These are phyloP conservation scores for Dasypogon diadema DNA, from an alignment of 2,888 invertebrate species.

Conservation along the genomic window DNA sequence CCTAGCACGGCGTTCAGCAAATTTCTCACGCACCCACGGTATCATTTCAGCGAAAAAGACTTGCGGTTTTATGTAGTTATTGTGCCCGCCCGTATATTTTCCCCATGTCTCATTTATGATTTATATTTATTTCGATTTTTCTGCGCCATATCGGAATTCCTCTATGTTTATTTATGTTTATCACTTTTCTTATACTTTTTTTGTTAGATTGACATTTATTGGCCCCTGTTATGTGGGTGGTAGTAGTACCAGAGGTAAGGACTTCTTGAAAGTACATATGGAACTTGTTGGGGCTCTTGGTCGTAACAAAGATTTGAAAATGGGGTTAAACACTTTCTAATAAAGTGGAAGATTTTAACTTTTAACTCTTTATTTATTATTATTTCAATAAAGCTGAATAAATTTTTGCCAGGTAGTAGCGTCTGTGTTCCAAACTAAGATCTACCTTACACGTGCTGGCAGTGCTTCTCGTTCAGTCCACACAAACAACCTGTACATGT, in stretches of 20 bases:
- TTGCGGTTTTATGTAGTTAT: neutral
- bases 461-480: no score
- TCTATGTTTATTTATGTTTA: slow-evolving; percentile 33
- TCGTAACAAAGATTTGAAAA: no score
- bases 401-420: no score
- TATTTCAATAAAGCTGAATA: no score
- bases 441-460: no score
- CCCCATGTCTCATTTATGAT: slow-evolving; percentile 16
- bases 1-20: slow-evolving; percentile 67
- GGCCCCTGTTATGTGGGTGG: neutral
- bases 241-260: neutral
- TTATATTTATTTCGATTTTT: slow-evolving; percentile 40
- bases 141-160: slow-evolving; percentile 6
- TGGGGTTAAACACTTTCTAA: no score
- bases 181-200: neutral
- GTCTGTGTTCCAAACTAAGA: no score
- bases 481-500: neutral
- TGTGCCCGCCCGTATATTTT: neutral
- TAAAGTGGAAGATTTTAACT: no score
- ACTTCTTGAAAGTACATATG: no score
- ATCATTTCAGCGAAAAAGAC: slow-evolving; percentile 61
- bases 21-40: slow-evolving; percentile 68
- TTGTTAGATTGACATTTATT: neutral
- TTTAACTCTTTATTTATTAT: no score
- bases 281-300: no score